Evolutionary conservation across 2,797 vertebrate species (phyloP).

Genomic region (Enteromius thamalakanensis): DNA sequence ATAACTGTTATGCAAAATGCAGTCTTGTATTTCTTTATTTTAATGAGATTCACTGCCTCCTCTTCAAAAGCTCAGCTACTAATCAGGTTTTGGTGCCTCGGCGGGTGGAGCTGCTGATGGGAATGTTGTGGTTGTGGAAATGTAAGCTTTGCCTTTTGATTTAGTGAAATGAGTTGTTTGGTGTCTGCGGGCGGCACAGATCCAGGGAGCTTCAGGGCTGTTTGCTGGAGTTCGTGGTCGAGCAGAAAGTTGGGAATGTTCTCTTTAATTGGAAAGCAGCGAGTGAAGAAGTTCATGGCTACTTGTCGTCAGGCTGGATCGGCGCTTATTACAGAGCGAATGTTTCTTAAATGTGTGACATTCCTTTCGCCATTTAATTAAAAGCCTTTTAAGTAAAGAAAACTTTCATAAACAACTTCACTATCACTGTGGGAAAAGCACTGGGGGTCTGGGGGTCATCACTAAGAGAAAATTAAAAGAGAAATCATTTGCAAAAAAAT

Average conservation of each 20-base stretch:
- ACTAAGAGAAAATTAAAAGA: slow-evolving; percentile 5
- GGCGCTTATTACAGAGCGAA: slow-evolving; percentile 38
- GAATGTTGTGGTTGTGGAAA: background rate
- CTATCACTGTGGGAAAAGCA: slow-evolving; percentile 46
- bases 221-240: slow-evolving; percentile 2
- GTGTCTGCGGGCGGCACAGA: background rate
- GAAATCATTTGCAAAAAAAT: slow-evolving; percentile 32
- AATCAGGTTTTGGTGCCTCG: background rate
- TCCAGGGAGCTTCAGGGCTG: background rate
- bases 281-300: slow-evolving; percentile 39
- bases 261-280: slow-evolving; percentile 48
- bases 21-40: background rate
- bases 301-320: background rate
- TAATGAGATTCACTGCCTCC: background rate
- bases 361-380: slow-evolving; percentile 46
- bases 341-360: slow-evolving; percentile 29
- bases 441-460: slow-evolving; percentile 7
- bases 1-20: background rate
- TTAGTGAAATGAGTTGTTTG: slow-evolving; percentile 13
- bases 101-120: background rate
- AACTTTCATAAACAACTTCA: slow-evolving; percentile 49
- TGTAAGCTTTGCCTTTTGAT: background rate
- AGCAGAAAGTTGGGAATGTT: slow-evolving; percentile 22
- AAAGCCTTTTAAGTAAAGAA: slow-evolving; percentile 15
- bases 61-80: background rate